phyloP scores from a whole-genome alignment of 2,113 vertebrate species.

The Echinops telfairi region DNA sequence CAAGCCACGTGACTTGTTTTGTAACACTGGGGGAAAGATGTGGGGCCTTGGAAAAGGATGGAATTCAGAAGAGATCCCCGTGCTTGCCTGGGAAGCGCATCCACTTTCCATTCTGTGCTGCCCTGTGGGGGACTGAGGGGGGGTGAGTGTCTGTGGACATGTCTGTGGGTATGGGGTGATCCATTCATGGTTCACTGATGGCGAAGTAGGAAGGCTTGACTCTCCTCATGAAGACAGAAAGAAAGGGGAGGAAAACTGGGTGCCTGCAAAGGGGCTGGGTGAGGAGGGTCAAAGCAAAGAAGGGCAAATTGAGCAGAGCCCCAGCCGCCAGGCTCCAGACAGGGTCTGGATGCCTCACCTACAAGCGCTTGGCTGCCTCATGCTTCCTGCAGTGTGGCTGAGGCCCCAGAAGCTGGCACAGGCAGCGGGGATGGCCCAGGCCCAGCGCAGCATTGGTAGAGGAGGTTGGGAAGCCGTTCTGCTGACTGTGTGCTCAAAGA shows the following conservation, averaged over 20 bases:
- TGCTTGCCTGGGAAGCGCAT: not conserved
- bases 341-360: not conserved
- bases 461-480: constrained; percentile 49
- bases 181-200: constrained; percentile 27
- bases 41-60: constrained; percentile 3
- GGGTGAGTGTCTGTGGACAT: not conserved
- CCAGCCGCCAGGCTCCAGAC: not conserved
- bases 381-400: constrained; percentile 23
- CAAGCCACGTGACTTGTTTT: constrained; percentile 28
- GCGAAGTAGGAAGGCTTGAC: constrained; percentile 30
- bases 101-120: not conserved
- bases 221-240: not conserved
- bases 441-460: constrained; percentile 52
- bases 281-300: not conserved
- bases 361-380: not conserved
- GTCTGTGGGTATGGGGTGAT: not conserved
- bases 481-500: constrained; percentile 70
- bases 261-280: not conserved
- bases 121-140: too few species aligned
- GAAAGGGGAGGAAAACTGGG: not conserved
- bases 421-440: constrained; percentile 28
- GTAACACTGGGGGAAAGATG: not conserved
- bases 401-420: constrained; percentile 49
- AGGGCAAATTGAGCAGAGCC: not conserved
- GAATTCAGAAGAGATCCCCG: constrained; percentile 17